These are phyloP conservation scores for Indicator indicator DNA, from an alignment of 2,113 vertebrate species.

Conservation along the genomic window DNA sequence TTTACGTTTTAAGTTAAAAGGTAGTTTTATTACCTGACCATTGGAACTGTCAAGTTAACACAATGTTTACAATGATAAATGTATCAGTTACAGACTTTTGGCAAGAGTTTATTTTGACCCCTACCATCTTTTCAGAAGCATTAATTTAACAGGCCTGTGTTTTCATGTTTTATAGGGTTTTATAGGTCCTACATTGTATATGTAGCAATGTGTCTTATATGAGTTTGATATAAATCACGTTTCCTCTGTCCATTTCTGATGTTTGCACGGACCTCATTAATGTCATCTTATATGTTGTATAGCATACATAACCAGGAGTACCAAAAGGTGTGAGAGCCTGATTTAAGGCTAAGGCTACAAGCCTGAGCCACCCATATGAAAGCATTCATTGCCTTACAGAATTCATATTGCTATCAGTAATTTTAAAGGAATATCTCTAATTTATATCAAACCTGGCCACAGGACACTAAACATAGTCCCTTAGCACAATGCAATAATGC, in stretches of 20 bases:
- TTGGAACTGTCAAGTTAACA: neutral
- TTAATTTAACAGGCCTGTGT: neutral
- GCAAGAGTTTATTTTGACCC: neutral
- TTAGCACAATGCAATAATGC: neutral
- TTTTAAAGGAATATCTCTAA: neutral
- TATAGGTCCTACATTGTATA: neutral
- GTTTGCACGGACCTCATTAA: neutral
- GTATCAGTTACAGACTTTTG: neutral
- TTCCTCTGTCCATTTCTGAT: neutral
- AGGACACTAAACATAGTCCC: neutral
- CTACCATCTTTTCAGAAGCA: neutral
- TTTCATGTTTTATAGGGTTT: neutral
- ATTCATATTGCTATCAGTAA: neutral
- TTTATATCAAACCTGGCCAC: neutral
- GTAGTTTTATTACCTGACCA: neutral
- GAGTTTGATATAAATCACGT: neutral
- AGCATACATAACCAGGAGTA: neutral
- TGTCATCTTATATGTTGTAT: neutral
- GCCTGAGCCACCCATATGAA: neutral
- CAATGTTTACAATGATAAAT: neutral
- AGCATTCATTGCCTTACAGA: neutral
- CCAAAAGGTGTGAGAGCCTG: constrained; percentile 6
- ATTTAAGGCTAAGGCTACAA: neutral
- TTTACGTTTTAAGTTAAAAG: neutral
- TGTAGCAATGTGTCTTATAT: neutral